Evolutionary conservation across 2,888 invertebrate species (phyloP).

Genomic region (Criorhina ranunculi): DNA sequence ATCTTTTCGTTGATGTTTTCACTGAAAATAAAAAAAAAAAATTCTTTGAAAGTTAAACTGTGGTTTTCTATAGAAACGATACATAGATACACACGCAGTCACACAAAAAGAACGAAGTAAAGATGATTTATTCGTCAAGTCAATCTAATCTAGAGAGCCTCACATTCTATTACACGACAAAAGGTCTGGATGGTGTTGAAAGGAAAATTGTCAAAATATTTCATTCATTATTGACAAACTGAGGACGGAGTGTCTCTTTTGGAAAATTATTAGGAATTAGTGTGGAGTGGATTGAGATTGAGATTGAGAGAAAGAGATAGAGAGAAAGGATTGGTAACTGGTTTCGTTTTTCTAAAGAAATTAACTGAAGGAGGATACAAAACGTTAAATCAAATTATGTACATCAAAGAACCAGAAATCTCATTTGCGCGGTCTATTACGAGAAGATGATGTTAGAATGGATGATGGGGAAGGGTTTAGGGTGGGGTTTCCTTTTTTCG

Average conservation of each 20-base stretch:
- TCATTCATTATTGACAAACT: conserved; percentile 4
- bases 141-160: conserved; percentile 19
- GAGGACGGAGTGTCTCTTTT: neutral
- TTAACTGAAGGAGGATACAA: neutral
- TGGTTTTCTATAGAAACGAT: conserved; percentile 23
- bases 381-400: neutral
- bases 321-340: neutral
- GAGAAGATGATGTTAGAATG: too few species aligned
- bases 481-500: too few species aligned
- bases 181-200: neutral
- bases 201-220: neutral
- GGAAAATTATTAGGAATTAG: conserved; percentile 10
- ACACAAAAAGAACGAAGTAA: neutral
- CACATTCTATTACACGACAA: neutral
- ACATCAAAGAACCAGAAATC: conserved; percentile 10
- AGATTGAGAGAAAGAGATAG: too few species aligned
- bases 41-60: conserved; percentile 7
- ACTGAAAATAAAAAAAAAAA: neutral
- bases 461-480: too few species aligned
- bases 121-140: conserved; percentile 36
- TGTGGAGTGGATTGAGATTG: conserved; percentile 15
- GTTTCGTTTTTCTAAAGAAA: neutral
- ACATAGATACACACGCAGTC: neutral
- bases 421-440: conserved; percentile 5
- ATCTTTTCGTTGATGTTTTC: neutral